Conservation (phyloP, 2,797 vertebrate genomes). For the Crypturellus tataupa region DNA sequence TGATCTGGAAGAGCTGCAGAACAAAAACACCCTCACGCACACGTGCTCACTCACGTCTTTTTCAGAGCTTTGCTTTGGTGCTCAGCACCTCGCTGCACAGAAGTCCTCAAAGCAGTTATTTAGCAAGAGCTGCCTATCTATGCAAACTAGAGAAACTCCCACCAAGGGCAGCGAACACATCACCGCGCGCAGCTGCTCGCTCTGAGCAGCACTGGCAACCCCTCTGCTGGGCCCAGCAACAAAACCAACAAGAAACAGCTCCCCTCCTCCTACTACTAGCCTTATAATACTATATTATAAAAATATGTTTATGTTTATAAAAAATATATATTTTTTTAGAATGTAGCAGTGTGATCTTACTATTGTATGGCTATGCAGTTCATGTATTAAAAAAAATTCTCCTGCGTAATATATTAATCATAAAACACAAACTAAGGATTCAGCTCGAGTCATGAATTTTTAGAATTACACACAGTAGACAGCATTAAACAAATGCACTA, state of each 20-base stretch:
- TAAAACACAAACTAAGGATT: not conserved
- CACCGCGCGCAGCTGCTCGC: not conserved
- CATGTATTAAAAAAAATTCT: not conserved
- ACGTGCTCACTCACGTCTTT: not conserved
- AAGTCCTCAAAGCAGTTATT: not conserved
- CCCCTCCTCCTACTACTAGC: not conserved
- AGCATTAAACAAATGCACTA: not conserved
- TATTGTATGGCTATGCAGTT: not conserved
- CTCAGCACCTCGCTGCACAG: not conserved
- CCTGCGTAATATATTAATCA: not conserved
- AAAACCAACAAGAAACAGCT: not conserved
- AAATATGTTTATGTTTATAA: too few relatives aligned
- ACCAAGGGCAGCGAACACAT: conserved; percentile 36
- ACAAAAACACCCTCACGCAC: not conserved
- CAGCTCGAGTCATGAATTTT: not conserved
- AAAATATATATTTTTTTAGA: too few relatives aligned
- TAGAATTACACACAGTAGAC: not conserved
- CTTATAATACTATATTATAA: too few relatives aligned
- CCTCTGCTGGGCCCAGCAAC: not conserved
- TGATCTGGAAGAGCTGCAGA: conserved; percentile 37
- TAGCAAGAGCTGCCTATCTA: conserved; percentile 28
- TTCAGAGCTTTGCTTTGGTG: conserved; percentile 32
- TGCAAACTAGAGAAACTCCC: conserved; percentile 31
- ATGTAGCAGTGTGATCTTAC: not conserved
- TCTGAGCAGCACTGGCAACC: not conserved